Base-by-base conservation (phyloP, 2,888 invertebrate species). In the Tenthredo distinguenda region DNA sequence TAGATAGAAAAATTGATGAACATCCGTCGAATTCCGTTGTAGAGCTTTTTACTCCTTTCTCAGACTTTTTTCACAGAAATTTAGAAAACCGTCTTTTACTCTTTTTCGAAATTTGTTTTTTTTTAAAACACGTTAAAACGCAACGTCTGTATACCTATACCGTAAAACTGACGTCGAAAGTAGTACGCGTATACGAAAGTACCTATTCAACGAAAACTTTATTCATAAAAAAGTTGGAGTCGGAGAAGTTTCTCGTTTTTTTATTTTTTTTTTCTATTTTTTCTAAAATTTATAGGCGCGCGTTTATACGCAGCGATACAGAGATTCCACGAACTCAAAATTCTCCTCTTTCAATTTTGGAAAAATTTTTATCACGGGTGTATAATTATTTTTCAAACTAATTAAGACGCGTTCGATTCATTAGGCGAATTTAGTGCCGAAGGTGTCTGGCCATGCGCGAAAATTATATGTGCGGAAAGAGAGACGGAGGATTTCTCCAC, bases 361-460 rank as follows among this genome's bases (percentile, higher is more conserved):
- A 10, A 43, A 43, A 40, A 1, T 10, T 43, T 10, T 10, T 43
- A 10, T 43, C 40, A 2, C 40, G 10, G 10, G 10, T 43, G 40
- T 10, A 43, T 10, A 43, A 47, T 47, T 47, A 47, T 47, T 47
- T 47, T 47, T 47, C 12, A 15, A 47, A 47, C 47, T 12, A 47
- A 47, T 47, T 15, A 47, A 15, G 47, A 47, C 12, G 3, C 47
- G 12, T 47, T 47, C 47, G 12, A 47, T 47, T 47, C 15, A 47
- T 47, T 31, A 62, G 50, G 1, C 18, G 50, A n/a, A 55, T 55
- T 1, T 55, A 55, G 12, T 47, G 4, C 4, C 47, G 47, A 15
- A 47, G 47, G 47, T 71, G 15, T 34, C 68, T 43, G 91, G 89
- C 89, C 91, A 90, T 91, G 91, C 91, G 91, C 91, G 88, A 91